Evolutionary conservation across 2,888 invertebrate species (phyloP).

Genomic region (Argyresthia goedartella): DNA sequence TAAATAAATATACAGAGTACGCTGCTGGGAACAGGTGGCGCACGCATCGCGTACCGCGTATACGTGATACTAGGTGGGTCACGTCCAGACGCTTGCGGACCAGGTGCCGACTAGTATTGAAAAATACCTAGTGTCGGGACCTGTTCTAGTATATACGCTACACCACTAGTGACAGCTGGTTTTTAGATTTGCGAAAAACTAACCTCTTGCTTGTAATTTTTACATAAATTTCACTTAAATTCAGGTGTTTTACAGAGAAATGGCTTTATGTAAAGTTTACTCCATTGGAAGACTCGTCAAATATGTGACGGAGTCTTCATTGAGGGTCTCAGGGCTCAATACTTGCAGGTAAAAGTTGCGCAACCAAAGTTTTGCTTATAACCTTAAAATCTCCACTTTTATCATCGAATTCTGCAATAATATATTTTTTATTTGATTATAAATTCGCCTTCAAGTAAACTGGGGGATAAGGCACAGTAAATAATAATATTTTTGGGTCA

Average conservation of each 20-base stretch:
- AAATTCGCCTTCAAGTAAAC: not conserved
- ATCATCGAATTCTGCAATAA: not conserved
- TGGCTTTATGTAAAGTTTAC: slow-evolving; percentile 66
- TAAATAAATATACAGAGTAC: no score
- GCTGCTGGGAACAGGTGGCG: no score
- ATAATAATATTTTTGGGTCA: not conserved
- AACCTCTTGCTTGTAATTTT: slow-evolving; percentile 30
- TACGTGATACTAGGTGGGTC: no score
- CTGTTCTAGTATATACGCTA: no score
- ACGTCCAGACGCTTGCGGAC: no score
- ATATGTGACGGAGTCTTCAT: slow-evolving; percentile 56
- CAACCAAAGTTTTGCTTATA: slow-evolving; percentile 35
- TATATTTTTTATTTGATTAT: not conserved
- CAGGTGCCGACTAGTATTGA: no score
- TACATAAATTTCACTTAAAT: slow-evolving; percentile 4
- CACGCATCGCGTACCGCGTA: no score
- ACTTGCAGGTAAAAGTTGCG: slow-evolving; percentile 65
- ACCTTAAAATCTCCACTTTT: slow-evolving; percentile 27
- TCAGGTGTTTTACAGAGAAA: slow-evolving; percentile 18
- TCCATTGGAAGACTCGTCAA: slow-evolving; percentile 57
- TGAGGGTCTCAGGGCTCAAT: slow-evolving; percentile 45
- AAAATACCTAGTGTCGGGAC: no score
- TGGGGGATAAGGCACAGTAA: not conserved
- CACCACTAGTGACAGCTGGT: no score
- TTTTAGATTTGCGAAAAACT: no score